Evolutionary conservation across 2,113 vertebrate genomes (phyloP).

Genomic region (Gnathonemus echidnorhynchus): DNA sequence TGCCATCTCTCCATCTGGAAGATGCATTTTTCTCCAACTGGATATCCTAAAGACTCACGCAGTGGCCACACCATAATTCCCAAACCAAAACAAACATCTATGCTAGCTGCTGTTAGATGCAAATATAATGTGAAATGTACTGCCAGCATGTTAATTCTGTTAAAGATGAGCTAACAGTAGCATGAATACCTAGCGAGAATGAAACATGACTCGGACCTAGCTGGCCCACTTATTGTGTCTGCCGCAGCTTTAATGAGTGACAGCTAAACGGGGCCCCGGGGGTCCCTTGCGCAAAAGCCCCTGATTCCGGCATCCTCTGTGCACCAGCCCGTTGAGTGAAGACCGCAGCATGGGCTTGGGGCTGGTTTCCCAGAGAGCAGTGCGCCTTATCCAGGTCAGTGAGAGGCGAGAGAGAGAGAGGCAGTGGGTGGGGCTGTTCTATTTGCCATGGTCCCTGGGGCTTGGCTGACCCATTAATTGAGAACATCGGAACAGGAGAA

Average conservation of each 20-base stretch:
- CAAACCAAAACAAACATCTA: neutral
- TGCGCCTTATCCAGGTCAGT: conserved; percentile 10
- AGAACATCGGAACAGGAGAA: conserved; percentile 23
- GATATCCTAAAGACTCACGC: neutral
- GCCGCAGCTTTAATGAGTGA: conserved; percentile 44
- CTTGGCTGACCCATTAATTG: conserved; percentile 49
- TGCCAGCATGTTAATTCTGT: neutral
- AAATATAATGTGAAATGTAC: neutral
- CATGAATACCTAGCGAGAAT: conserved; percentile 41
- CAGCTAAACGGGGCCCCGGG: conserved; percentile 25
- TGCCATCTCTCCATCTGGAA: neutral
- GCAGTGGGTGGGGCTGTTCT: conserved; percentile 50
- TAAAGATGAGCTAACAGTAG: conserved; percentile 19
- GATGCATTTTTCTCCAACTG: neutral
- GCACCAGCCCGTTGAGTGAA: neutral
- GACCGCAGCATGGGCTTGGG: conserved; percentile 17
- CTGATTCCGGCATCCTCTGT: neutral
- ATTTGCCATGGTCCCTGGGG: conserved; percentile 55
- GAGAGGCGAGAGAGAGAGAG: conserved; percentile 32
- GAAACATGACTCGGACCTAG: conserved; percentile 42
- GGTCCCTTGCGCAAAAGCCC: neutral
- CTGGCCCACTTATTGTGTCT: conserved; percentile 42
- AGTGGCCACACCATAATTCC: neutral
- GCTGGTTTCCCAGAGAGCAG: neutral
- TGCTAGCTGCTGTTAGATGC: neutral